Base-by-base conservation (phyloP, 23 tunicate species). In the Diplosoma virens region DNA sequence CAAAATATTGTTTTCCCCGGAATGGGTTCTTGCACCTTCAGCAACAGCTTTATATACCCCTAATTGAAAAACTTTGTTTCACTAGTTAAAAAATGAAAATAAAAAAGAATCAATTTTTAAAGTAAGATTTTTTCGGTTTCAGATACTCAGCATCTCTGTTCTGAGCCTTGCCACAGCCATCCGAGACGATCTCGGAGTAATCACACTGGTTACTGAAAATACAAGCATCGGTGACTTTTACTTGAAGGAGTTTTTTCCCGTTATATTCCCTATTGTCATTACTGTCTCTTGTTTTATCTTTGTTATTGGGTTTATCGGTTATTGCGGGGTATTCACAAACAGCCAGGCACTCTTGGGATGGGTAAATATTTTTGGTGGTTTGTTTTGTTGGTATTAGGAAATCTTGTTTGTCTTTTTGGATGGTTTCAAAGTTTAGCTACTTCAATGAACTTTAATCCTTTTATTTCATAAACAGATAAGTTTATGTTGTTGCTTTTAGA, bases 231-330 rank as follows among this genome's bases (percentile, higher is more conserved):
- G 96, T 1, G 75, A 89, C 55, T 89, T 89, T 52, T 89, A 89
- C 60, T 37, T 89, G 47, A 59, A 66, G 0, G 30, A 33, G 1
- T 89, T 89, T 50, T 89, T 89, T 71, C 96, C 96, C 4, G 82
- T 82, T 28, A 64, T 89, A 14, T 78, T 89, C 58, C 96, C 96
- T 3, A 87, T 89, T n/a, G 81, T 89, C 30, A 77, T 89, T 27
- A 69, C 96, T 9, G 84, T 82, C 4, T 77, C 96, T 17, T 89
- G 96, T 28, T 78, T 89, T 30, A 25, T 82, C 9, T 79, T 82
- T 61, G 88, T 89, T 54, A 89, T 89, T 66, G 96, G 96, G 11
- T 89, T 84, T 47, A 23, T 89, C n/a, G 96, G 96, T 48, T 89
- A 82, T 30, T 89, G 83, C 45, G 96, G 96, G 0, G 84, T 87